Conservation (phyloP, 1,140 invertebrate genomes). For the Conopomorpha cramerella region DNA sequence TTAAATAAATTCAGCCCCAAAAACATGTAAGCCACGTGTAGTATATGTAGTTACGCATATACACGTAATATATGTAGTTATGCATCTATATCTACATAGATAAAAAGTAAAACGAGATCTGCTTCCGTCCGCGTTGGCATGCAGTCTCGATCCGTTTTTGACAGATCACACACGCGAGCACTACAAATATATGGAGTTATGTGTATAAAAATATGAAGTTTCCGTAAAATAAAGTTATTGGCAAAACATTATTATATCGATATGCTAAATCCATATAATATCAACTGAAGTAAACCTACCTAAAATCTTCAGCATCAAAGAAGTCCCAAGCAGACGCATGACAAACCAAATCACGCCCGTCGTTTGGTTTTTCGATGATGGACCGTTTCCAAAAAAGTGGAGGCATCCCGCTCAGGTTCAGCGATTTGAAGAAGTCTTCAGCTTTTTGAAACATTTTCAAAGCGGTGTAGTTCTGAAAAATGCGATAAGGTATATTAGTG, state of each 20-base stretch:
- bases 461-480: conserved; percentile 51
- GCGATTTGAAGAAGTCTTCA: conserved; percentile 58
- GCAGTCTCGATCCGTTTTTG: background rate
- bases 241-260: too few relatives aligned
- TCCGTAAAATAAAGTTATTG: too few relatives aligned
- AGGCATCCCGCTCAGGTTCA: conserved; percentile 55
- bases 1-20: too few relatives aligned
- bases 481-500: background rate
- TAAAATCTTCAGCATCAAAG: conserved; percentile 68
- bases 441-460: conserved; percentile 56
- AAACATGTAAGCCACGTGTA: background rate
- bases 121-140: too few relatives aligned
- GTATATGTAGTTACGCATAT: too few relatives aligned
- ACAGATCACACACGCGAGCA: too few relatives aligned
- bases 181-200: too few relatives aligned
- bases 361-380: conserved; percentile 64
- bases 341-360: conserved; percentile 67
- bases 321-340: conserved; percentile 85
- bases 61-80: too few relatives aligned
- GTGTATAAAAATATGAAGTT: too few relatives aligned
- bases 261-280: too few relatives aligned
- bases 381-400: conserved; percentile 60
- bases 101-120: too few relatives aligned
- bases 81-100: too few relatives aligned
- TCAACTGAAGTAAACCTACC: conserved; percentile 43